Conservation (phyloP, 2,113 vertebrate species). For the Pseudonaja textilis region DNA sequence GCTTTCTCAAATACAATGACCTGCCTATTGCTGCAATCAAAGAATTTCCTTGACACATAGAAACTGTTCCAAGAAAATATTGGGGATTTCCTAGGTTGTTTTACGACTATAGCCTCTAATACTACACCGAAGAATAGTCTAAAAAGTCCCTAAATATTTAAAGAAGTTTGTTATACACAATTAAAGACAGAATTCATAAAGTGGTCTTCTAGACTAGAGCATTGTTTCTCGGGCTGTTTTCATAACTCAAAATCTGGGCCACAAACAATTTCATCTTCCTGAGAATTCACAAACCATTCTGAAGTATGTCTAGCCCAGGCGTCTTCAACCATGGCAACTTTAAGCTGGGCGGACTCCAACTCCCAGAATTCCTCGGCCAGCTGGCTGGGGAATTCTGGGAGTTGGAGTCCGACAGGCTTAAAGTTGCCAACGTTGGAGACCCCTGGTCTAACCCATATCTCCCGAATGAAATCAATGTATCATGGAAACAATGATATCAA, state of each 20-base stretch:
- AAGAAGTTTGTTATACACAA: not conserved
- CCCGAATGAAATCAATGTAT: constrained; percentile 7
- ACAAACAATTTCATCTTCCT: constrained; percentile 2
- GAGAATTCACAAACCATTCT: constrained; percentile 6
- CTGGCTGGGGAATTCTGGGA: too few species aligned
- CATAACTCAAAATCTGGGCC: not conserved
- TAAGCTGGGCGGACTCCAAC: too few species aligned
- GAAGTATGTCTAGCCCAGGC: not conserved
- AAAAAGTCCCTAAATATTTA: not conserved
- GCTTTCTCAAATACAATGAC: not conserved
- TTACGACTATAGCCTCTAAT: not conserved
- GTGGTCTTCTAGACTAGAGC: too few species aligned
- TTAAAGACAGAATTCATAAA: not conserved
- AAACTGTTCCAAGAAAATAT: not conserved
- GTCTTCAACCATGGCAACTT: too few species aligned
- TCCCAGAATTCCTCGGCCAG: too few species aligned
- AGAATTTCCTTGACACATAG: not conserved
- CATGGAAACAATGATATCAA: not conserved
- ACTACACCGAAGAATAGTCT: not conserved
- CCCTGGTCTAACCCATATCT: not conserved
- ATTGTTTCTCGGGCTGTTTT: not conserved
- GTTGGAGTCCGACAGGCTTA: too few species aligned
- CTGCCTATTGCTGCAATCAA: not conserved
- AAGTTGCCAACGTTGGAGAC: too few species aligned
- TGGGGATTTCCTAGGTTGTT: not conserved